phyloP scores from a whole-genome alignment of 64 coral and sea anemone species.

The Astreopora myriophthalma region DNA sequence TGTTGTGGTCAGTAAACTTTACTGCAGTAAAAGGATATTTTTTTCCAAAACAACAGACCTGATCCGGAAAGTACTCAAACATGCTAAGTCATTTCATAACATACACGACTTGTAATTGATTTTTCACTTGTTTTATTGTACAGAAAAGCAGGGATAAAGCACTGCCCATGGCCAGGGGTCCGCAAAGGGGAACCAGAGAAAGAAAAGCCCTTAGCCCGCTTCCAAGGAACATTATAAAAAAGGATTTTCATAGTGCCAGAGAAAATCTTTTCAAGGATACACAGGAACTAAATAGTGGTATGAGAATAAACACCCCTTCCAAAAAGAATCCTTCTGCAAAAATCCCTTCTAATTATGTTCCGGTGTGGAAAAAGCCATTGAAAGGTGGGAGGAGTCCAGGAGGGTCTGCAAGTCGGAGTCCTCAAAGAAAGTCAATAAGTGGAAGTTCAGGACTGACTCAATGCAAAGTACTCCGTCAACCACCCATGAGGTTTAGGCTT shows the following conservation, averaged over 20 bases:
- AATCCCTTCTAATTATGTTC: constrained; percentile 44
- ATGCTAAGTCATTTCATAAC: no score
- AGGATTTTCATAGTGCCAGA: constrained; percentile 40
- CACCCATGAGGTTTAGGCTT: constrained; percentile 36
- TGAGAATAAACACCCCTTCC: not conserved
- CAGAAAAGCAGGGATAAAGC: constrained; percentile 42
- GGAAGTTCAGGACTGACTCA: not conserved
- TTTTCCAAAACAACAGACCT: no score
- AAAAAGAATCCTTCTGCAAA: not conserved
- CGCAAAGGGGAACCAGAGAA: not conserved
- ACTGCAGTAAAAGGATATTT: no score
- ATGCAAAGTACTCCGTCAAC: constrained; percentile 30
- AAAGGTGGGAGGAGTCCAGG: not conserved
- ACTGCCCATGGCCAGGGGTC: constrained; percentile 17
- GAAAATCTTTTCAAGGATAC: constrained; percentile 27
- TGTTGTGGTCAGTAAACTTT: no score
- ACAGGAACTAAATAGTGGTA: constrained; percentile 7
- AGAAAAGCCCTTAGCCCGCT: constrained; percentile 39
- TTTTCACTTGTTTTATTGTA: constrained; percentile 41
- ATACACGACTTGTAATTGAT: not conserved
- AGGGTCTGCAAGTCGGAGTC: constrained; percentile 19
- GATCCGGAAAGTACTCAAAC: no score
- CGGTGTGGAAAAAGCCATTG: constrained; percentile 20
- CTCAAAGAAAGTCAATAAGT: constrained; percentile 6
- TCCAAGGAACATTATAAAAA: constrained; percentile 41